phyloP scores from a whole-genome alignment of 2,113 vertebrate species.

The Pheucticus melanocephalus region DNA sequence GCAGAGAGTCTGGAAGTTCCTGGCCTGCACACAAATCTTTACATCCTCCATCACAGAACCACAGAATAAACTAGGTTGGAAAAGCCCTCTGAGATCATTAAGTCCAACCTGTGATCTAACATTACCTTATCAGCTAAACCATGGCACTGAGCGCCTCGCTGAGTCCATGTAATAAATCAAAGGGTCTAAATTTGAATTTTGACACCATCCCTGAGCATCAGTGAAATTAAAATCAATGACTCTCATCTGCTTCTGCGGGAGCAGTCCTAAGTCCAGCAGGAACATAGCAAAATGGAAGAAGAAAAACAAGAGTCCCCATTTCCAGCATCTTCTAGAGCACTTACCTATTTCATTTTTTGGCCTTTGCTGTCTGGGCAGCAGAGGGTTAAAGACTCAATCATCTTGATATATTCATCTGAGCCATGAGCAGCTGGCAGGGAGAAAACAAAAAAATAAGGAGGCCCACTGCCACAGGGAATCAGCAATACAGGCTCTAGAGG shows the following conservation, averaged over 20 bases:
- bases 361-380: not conserved
- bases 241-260: not conserved
- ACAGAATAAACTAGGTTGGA: not conserved
- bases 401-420: not conserved
- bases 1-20: not conserved
- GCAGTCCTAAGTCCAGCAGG: not conserved
- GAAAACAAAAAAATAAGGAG: not conserved
- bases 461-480: not conserved
- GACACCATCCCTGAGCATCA: not conserved
- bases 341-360: not conserved
- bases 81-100: not conserved
- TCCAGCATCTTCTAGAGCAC: not conserved
- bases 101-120: not conserved
- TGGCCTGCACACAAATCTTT: not conserved
- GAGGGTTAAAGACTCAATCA: conserved; percentile 5
- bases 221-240: not conserved
- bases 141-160: fast-evolving
- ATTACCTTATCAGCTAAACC: not conserved
- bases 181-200: not conserved
- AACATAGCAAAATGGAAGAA: not conserved
- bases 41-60: not conserved
- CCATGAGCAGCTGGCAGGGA: not conserved
- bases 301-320: not conserved
- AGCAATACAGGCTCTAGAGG: not conserved
- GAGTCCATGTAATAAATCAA: not conserved